A percentile compares a stretch with the other conserved stretches of the same genome.
These are phyloP conservation scores for Hirundo rustica DNA, from an alignment of 2,797 vertebrate genomes.

Conservation along the genomic window DNA sequence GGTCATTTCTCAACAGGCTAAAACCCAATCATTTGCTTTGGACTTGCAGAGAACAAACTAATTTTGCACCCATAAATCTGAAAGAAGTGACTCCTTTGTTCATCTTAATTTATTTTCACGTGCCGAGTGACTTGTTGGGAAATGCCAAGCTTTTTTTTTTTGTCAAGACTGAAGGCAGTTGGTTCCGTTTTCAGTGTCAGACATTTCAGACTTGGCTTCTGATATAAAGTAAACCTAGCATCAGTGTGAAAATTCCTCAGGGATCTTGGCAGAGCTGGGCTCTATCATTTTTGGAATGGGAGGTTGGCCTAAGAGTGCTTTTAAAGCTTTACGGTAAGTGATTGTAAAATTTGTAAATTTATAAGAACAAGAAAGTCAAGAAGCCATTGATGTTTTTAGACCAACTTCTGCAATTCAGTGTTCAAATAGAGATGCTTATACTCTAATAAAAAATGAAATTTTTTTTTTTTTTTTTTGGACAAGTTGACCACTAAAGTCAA, in stretches of 20 bases:
- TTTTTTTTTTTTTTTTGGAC: neutral
- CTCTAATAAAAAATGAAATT: neutral
- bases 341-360: constrained; percentile 6
- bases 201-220: constrained; percentile 42
- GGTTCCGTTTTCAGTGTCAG: constrained; percentile 45
- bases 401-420: neutral
- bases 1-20: neutral
- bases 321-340: neutral
- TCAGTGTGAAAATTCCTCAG: neutral
- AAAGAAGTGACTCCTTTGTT: neutral
- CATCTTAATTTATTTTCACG: neutral
- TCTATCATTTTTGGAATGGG: neutral
- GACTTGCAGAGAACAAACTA: neutral
- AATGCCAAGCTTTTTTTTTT: neutral
- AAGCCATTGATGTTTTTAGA: neutral
- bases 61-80: constrained; percentile 12
- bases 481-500: neutral
- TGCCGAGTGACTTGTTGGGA: neutral
- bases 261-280: constrained; percentile 46
- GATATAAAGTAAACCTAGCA: neutral
- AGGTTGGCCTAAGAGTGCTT: neutral
- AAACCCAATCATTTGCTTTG: neutral
- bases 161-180: neutral
- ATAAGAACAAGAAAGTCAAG: neutral
- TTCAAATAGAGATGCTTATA: neutral